Base-by-base conservation (phyloP, 2,797 vertebrate species). In the Moxostoma hubbsi region DNA sequence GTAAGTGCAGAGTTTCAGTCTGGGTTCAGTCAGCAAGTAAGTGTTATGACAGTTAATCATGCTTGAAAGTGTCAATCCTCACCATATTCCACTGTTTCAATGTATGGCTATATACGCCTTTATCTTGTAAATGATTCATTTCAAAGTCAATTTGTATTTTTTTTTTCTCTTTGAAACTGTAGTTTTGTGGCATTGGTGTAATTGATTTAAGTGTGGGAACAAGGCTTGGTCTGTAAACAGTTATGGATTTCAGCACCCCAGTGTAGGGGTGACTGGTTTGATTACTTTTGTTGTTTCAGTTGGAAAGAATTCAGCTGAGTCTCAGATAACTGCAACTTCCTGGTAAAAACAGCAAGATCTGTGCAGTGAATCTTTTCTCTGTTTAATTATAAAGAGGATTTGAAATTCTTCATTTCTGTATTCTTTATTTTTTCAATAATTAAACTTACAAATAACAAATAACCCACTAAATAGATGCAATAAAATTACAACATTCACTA, bases 231-330 rank as follows among this genome's bases (percentile, higher is more conserved):
- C 82, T 83, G 75, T 86, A 87, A 89, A 87, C 81, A 86, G 71
- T 74, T 50, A 65, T 75, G 78, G 78, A 67, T 82, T 86, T 87
- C 81, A 81, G 80, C 84, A 75, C 78, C 73, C 81, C 76, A 72
- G 69, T 79, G 77, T 73, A 84, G 7, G 75, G 78, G 62, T 72
- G 71, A 84, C 68, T 81, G 80, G 54, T 81, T 81, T 84, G 81
- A 84, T 88, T 84, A 83, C 84, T 88, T 79, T 18, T 82, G 75
- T 80, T 88, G 81, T 88, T 88, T 83, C 81, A 81, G 70, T 87
- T 87, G 86, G 85, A 86, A 84, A 72, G 68, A 73, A 73, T 84
- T 86, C 86, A 86, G 50, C 76, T 10, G 50, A 85, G 84, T 71
- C 78, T 81, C 75, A 79, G 80, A 85, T 81, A 86, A 79, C 83